These are phyloP conservation scores for Planococcus citri DNA, from an alignment of 1,140 invertebrate genomes.

Conservation along the genomic window DNA sequence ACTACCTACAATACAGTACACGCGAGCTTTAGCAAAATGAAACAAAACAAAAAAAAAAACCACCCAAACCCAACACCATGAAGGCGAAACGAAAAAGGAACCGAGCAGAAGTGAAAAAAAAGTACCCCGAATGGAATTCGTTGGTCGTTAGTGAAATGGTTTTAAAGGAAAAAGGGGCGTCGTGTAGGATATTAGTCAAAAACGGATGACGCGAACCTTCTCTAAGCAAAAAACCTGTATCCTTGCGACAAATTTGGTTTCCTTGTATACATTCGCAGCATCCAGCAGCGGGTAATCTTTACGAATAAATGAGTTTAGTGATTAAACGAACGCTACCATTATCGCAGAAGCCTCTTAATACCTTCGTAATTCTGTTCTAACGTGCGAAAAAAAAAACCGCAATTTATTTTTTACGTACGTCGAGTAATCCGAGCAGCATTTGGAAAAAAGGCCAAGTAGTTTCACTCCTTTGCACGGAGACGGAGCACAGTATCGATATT, in stretches of 20 bases:
- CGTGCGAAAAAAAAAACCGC: too few relatives aligned
- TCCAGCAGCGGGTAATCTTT: neutral
- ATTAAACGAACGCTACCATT: neutral
- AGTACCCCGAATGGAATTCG: conserved; percentile 9
- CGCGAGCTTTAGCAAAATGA: too few relatives aligned
- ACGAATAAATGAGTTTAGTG: neutral
- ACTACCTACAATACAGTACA: conserved; percentile 11
- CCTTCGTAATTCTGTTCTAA: too few relatives aligned
- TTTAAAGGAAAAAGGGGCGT: conserved; percentile 18
- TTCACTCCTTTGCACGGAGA: too few relatives aligned
- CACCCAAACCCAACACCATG: too few relatives aligned
- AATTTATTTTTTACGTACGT: too few relatives aligned
- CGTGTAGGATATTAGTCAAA: conserved; percentile 13
- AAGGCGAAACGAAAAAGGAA: conserved; percentile 19
- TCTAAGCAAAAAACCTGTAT: neutral
- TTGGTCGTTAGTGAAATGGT: conserved; percentile 25
- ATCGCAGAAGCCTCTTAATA: too few relatives aligned
- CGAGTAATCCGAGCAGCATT: too few relatives aligned
- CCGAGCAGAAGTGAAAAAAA: conserved; percentile 15
- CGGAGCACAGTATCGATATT: too few relatives aligned
- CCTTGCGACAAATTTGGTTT: neutral
- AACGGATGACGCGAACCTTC: conserved; percentile 17
- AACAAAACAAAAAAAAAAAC: conserved; percentile 19
- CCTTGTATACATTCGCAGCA: neutral
- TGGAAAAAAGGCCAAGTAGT: too few relatives aligned